Conservation (phyloP, 1,140 invertebrate species). For the Maniola jurtina region DNA sequence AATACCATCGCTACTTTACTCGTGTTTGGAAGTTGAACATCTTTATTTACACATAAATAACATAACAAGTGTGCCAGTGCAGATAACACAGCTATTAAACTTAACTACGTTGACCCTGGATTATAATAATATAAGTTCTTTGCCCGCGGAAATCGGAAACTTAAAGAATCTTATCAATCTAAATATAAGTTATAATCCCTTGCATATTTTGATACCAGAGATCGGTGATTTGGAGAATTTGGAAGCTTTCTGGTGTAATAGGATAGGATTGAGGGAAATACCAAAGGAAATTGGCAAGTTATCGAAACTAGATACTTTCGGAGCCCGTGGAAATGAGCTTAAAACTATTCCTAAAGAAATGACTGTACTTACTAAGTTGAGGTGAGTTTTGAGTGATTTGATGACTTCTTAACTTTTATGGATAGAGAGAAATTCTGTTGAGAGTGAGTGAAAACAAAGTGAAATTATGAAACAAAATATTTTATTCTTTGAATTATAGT, state of each 20-base stretch:
- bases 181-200: slow-evolving; percentile 91
- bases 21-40: slow-evolving; percentile 78
- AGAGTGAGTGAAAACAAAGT: no score
- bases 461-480: no score
- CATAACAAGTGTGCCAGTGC: slow-evolving; percentile 71
- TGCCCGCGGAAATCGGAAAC: slow-evolving; percentile 80
- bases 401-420: no score
- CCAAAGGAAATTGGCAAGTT: slow-evolving; percentile 86
- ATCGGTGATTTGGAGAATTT: slow-evolving; percentile 86
- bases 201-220: slow-evolving; percentile 82
- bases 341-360: slow-evolving; percentile 76
- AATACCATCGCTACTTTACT: slow-evolving; percentile 77
- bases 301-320: slow-evolving; percentile 85
- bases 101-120: slow-evolving; percentile 79
- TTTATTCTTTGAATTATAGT: no score
- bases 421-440: no score
- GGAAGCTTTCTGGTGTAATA: slow-evolving; percentile 87
- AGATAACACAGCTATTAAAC: slow-evolving; percentile 64
- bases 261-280: slow-evolving; percentile 76
- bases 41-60: slow-evolving; percentile 81
- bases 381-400: slow-evolving; percentile 44
- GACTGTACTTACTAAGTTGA: slow-evolving; percentile 75
- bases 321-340: slow-evolving; percentile 81
- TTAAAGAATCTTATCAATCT: slow-evolving; percentile 85
- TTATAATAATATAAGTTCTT: slow-evolving; percentile 84